A percentile compares a stretch with the other conserved stretches of the same genome.
Evolutionary conservation across 2,888 invertebrate genomes (phyloP).

Genomic region (Aphrophora alni): DNA sequence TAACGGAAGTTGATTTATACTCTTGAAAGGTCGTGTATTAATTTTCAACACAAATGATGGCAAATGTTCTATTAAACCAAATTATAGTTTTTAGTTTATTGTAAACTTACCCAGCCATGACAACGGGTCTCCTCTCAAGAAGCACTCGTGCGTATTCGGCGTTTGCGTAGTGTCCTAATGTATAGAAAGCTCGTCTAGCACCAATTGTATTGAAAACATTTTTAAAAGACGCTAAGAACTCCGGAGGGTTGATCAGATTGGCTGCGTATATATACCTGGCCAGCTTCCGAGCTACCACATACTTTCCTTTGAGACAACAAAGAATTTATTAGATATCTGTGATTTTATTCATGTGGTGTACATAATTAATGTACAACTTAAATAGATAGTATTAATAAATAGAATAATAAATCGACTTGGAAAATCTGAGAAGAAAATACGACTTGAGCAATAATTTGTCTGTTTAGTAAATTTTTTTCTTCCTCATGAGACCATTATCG

Average conservation of each 20-base stretch:
- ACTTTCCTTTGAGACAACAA: constrained; percentile 3
- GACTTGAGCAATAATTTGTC: no score
- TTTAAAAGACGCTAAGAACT: constrained; percentile 27
- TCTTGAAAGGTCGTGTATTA: no score
- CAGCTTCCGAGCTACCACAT: constrained; percentile 18
- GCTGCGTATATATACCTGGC: constrained; percentile 14
- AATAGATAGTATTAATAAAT: no score
- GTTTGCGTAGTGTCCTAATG: constrained; percentile 19
- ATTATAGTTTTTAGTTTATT: no score
- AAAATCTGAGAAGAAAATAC: no score
- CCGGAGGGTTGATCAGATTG: constrained; percentile 29
- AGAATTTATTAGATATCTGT: neutral
- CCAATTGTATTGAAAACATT: neutral
- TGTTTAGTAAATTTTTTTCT: no score
- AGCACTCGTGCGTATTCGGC: constrained; percentile 18
- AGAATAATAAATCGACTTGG: neutral
- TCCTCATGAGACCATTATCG: no score
- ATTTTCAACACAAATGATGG: no score
- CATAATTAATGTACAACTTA: no score
- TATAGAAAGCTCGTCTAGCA: constrained; percentile 20
- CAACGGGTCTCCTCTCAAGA: neutral
- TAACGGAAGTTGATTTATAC: no score
- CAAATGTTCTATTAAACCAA: no score
- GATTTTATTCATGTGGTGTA: no score
- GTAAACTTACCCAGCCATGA: constrained; percentile 22